Evolutionary conservation across 2,797 vertebrate species (phyloP).

Genomic region (Poecilia gillii): DNA sequence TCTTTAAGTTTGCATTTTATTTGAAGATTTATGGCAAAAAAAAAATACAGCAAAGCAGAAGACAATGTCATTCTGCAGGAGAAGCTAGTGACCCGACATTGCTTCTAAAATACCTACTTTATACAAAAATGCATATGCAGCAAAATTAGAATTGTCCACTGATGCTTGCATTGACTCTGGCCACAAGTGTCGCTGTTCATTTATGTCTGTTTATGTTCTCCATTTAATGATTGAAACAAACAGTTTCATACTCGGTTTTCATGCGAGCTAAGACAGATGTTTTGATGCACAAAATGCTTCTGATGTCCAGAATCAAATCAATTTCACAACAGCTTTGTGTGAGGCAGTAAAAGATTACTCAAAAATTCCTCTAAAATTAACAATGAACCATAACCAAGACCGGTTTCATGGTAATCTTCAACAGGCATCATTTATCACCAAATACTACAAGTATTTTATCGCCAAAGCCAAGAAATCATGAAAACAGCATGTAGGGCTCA

Average conservation of each 20-base stretch:
- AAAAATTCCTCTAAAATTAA: slow-evolving; percentile 33
- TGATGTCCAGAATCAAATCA: slow-evolving; percentile 54
- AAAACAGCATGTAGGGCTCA: slow-evolving; percentile 27
- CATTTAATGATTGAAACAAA: slow-evolving; percentile 39
- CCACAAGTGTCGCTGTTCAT: slow-evolving; percentile 13
- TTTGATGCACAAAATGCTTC: slow-evolving; percentile 53
- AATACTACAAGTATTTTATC: slow-evolving; percentile 52
- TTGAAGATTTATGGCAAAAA: background rate
- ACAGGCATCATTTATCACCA: slow-evolving; percentile 58
- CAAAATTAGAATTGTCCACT: slow-evolving; percentile 1
- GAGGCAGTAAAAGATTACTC: slow-evolving; percentile 62
- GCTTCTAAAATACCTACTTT: background rate
- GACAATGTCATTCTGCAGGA: background rate
- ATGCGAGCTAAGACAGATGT: slow-evolving; percentile 32
- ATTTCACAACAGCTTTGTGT: slow-evolving; percentile 68
- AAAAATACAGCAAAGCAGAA: background rate
- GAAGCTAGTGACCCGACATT: background rate
- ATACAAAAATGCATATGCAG: background rate
- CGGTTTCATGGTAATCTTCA: slow-evolving; percentile 59
- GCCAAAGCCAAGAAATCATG: slow-evolving; percentile 35
- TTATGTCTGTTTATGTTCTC: slow-evolving; percentile 30
- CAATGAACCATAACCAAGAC: slow-evolving; percentile 70
- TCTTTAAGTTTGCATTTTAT: slow-evolving; percentile 13
- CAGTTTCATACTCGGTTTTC: slow-evolving; percentile 44
- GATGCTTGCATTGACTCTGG: slow-evolving; percentile 19